Evolutionary conservation across 2,113 vertebrate genomes (phyloP).

Genomic region (Poeciliopsis retropinna): DNA sequence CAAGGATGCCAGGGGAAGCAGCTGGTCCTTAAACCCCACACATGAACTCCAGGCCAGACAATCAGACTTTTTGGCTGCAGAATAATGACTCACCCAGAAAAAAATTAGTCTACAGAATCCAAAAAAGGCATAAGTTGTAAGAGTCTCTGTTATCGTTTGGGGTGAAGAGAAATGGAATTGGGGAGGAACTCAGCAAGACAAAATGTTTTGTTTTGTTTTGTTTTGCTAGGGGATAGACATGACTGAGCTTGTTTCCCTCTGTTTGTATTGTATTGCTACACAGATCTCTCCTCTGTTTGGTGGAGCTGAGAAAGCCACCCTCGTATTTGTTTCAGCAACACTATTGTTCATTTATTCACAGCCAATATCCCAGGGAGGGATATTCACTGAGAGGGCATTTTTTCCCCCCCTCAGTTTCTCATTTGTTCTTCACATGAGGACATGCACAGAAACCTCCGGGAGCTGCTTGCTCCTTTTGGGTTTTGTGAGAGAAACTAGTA

Average conservation of each 20-base stretch:
- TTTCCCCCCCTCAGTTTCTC: neutral
- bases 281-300: constrained; percentile 44
- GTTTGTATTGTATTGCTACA: constrained; percentile 21
- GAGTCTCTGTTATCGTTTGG: constrained; percentile 21
- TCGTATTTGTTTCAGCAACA: constrained; percentile 29
- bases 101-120: constrained; percentile 22
- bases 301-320: constrained; percentile 24
- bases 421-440: neutral
- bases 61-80: constrained; percentile 20
- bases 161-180: constrained; percentile 2
- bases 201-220: constrained; percentile 36
- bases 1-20: constrained; percentile 21
- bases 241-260: constrained; percentile 25
- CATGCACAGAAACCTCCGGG: neutral
- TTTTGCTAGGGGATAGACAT: neutral
- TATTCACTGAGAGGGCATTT: neutral
- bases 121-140: constrained; percentile 18
- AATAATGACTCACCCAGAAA: constrained; percentile 18
- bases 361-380: constrained; percentile 13
- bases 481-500: constrained; percentile 28
- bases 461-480: constrained; percentile 20
- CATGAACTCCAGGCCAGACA: constrained; percentile 19
- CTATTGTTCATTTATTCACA: constrained; percentile 40
- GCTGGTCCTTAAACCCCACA: constrained; percentile 13
- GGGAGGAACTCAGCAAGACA: constrained; percentile 33